These are phyloP conservation scores for Polyodon spathula DNA, from an alignment of 2,113 vertebrate species.

Conservation along the genomic window DNA sequence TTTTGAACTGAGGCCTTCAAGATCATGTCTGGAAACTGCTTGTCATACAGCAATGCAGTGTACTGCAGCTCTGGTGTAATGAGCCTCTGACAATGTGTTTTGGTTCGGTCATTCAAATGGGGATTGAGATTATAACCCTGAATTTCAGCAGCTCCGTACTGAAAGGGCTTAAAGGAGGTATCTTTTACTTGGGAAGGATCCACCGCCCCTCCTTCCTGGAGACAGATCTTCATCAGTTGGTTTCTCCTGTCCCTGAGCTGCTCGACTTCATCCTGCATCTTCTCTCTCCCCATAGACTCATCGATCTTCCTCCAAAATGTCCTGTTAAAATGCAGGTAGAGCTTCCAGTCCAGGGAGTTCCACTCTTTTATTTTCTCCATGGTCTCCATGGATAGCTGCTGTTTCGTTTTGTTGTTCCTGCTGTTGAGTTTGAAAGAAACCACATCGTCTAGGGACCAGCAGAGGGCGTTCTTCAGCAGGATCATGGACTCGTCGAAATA, in stretches of 20 bases:
- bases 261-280: conserved; percentile 55
- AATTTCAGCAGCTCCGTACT: conserved; percentile 64
- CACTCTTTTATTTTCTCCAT: conserved; percentile 51
- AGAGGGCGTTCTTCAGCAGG: conserved; percentile 61
- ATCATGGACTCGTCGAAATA: conserved; percentile 83
- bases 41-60: conserved; percentile 46
- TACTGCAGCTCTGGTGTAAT: conserved; percentile 74
- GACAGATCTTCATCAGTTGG: conserved; percentile 54
- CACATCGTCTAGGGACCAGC: conserved; percentile 75
- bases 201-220: conserved; percentile 46
- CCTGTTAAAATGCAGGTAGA: conserved; percentile 76
- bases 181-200: conserved; percentile 41
- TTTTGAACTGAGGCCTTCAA: conserved; percentile 7
- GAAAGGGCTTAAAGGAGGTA: conserved; percentile 55
- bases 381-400: conserved; percentile 29
- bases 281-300: conserved; percentile 36
- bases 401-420: conserved; percentile 44
- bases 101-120: conserved; percentile 38
- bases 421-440: conserved; percentile 69
- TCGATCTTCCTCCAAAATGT: conserved; percentile 68
- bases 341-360: conserved; percentile 72
- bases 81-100: conserved; percentile 51
- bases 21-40: conserved; percentile 59
- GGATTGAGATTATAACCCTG: conserved; percentile 70
- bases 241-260: conserved; percentile 39